A percentile compares a stretch with the other conserved stretches of the same genome.
Conservation (phyloP, 2,888 invertebrate species). For the Phoronis australis region DNA sequence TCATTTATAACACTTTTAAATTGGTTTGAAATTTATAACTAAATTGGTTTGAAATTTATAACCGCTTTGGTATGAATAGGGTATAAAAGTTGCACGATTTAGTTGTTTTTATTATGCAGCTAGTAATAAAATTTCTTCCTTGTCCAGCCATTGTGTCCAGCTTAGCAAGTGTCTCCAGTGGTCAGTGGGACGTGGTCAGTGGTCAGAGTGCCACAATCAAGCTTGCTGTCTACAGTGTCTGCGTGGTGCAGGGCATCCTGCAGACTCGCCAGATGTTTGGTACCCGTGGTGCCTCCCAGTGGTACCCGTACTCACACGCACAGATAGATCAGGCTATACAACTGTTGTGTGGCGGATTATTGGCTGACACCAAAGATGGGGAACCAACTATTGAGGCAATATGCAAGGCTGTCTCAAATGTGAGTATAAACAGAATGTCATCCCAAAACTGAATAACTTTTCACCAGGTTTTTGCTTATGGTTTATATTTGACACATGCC, state of each 20-base stretch:
- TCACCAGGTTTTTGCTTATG: no score
- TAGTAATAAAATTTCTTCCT: conserved; percentile 1
- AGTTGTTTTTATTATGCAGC: no score
- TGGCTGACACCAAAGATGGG: conserved; percentile 16
- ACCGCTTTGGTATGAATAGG: no score
- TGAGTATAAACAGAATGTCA: conserved; percentile 6
- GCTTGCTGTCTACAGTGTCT: conserved; percentile 31
- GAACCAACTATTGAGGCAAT: conserved; percentile 24
- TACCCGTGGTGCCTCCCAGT: conserved; percentile 37
- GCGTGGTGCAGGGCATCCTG: conserved; percentile 38
- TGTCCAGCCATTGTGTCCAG: conserved; percentile 35
- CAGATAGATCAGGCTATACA: conserved; percentile 27
- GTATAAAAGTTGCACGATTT: no score
- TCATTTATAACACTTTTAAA: no score
- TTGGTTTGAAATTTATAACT: no score
- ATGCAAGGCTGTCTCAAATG: conserved; percentile 21
- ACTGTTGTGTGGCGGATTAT: conserved; percentile 16
- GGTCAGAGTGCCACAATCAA: conserved; percentile 21
- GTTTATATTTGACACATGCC: no score
- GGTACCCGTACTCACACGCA: conserved; percentile 32
- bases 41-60: no score
- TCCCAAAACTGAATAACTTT: neutral
- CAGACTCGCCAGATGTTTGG: conserved; percentile 43
- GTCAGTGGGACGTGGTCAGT: conserved; percentile 23
- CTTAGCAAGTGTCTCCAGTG: conserved; percentile 27